Conservation (phyloP, 2,113 vertebrate species). For the Crypturellus undulatus region DNA sequence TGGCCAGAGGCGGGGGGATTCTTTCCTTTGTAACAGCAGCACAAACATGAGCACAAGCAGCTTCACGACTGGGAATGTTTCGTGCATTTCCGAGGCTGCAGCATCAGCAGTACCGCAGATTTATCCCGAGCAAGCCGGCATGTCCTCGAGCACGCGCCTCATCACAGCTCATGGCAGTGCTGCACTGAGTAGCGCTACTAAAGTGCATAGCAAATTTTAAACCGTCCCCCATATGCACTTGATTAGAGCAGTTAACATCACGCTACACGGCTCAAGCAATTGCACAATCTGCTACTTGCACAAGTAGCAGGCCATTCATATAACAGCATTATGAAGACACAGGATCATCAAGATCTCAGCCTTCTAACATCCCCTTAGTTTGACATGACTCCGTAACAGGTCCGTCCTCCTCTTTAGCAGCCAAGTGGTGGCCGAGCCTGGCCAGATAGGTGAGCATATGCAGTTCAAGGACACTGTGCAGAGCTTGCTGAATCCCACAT, state of each 20-base stretch:
- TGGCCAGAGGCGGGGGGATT: neutral
- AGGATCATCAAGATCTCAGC: neutral
- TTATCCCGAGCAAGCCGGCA: conserved; percentile 8
- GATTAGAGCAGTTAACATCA: neutral
- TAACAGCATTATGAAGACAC: neutral
- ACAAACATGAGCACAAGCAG: conserved; percentile 19
- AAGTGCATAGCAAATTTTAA: neutral
- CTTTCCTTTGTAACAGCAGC: neutral
- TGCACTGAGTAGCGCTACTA: neutral
- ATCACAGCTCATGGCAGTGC: neutral
- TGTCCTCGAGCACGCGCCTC: neutral
- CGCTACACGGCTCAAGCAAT: rapidly evolving
- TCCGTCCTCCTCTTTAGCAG: neutral
- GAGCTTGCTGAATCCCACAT: neutral
- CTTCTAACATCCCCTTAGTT: neutral
- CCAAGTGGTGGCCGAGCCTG: neutral
- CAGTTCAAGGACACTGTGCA: neutral
- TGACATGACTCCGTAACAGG: neutral
- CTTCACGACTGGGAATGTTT: conserved; percentile 11
- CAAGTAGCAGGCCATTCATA: neutral
- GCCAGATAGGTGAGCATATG: neutral
- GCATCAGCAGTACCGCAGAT: conserved; percentile 3
- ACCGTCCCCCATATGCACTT: neutral
- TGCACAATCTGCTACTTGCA: neutral
- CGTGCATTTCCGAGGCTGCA: neutral